Evolutionary conservation across 2,113 vertebrate species (phyloP).

Genomic region (mouse (Mus musculus)): GRCm39 chr1:35743501-35744000

Average conservation of each 20-base stretch:
- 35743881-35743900: slow-evolving; percentile 10
- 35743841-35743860: background rate
- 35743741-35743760: background rate
- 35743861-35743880: background rate
- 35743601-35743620: background rate
- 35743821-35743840: background rate
- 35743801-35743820: background rate
- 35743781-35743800: slow-evolving; percentile 35
- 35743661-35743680: background rate
- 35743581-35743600: background rate
- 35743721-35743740: background rate
- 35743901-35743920: slow-evolving; percentile 28
- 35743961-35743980: background rate
- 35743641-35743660: background rate
- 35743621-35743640: background rate
- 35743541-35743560: too few species aligned
- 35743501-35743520: too few species aligned
- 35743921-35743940: background rate
- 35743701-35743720: background rate
- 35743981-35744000: background rate
- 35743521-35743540: background rate
- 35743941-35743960: background rate
- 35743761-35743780: too few species aligned
- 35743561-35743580: background rate
- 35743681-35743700: background rate